Evolutionary conservation across 2,797 vertebrate genomes (phyloP).

Genomic region (Coregonus suidteri): DNA sequence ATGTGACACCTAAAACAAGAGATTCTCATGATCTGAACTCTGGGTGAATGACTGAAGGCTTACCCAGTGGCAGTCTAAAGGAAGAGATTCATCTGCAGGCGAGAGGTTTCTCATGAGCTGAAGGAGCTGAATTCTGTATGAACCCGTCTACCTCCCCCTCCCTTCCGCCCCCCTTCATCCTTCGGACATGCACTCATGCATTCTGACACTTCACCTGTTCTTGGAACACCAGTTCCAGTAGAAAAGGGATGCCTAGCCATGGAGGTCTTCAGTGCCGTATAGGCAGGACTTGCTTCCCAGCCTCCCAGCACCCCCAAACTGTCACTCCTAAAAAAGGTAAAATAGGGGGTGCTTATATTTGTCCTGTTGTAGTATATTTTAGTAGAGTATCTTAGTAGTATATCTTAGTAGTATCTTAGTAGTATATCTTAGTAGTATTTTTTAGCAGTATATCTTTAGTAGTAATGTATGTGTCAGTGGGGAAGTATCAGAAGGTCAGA

Average conservation of each 20-base stretch:
- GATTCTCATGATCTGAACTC: neutral
- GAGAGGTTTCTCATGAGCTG: neutral
- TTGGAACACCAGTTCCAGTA: constrained; percentile 1
- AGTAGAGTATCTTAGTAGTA: no score
- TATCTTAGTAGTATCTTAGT: no score
- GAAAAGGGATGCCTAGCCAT: neutral
- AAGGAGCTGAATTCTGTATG: neutral
- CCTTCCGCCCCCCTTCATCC: neutral
- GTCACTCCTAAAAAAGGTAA: neutral
- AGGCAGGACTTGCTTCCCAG: neutral
- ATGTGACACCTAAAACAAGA: neutral
- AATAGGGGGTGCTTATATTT: no score
- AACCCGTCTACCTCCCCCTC: neutral
- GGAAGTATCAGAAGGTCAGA: neutral
- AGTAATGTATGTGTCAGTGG: neutral
- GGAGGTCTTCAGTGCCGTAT: neutral
- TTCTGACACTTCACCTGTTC: constrained; percentile 15
- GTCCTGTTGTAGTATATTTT: no score
- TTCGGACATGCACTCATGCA: neutral
- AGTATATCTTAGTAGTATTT: no score
- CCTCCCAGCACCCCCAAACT: neutral
- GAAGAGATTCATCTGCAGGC: neutral
- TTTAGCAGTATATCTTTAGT: no score
- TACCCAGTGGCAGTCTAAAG: neutral
- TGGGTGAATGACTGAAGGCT: neutral